Conservation (phyloP, 2,888 invertebrate genomes). For the Lasius fuliginosus region DNA sequence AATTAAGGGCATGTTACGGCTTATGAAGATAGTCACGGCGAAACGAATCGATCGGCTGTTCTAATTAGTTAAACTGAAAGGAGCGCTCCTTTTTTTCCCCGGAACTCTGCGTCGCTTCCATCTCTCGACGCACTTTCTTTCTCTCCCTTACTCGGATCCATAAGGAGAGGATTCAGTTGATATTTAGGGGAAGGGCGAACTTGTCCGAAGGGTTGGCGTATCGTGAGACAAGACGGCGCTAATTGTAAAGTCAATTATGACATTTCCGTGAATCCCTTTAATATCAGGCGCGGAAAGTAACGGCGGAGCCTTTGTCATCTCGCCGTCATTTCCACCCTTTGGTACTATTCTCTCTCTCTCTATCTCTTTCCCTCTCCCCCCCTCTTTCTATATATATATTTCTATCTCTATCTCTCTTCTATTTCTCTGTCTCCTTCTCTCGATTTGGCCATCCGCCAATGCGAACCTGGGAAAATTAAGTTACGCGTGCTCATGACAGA, state of each 20-base stretch:
- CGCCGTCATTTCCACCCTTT: conserved; percentile 49
- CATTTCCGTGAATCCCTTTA: conserved; percentile 72
- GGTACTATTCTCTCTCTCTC: conserved; percentile 24
- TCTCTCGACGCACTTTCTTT: background rate
- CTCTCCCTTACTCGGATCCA: conserved; percentile 51
- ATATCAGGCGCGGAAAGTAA: conserved; percentile 68
- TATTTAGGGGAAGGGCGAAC: conserved; percentile 56
- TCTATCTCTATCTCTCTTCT: conserved; percentile 28
- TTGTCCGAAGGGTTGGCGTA: conserved; percentile 52
- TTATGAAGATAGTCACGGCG: conserved; percentile 64
- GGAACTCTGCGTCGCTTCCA: conserved; percentile 31
- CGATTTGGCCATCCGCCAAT: conserved; percentile 26
- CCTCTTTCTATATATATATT: background rate
- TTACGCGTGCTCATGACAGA: conserved; percentile 82
- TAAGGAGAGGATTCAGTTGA: conserved; percentile 63
- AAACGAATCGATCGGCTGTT: conserved; percentile 74
- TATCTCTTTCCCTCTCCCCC: conserved; percentile 14
- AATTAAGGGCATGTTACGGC: conserved; percentile 73
- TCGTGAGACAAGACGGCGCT: conserved; percentile 64
- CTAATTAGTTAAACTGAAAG: conserved; percentile 74
- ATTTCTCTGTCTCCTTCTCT: conserved; percentile 34
- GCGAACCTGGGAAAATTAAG: conserved; percentile 79
- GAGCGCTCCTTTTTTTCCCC: conserved; percentile 40
- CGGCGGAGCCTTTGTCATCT: conserved; percentile 67
- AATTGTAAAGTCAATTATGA: conserved; percentile 81